phyloP scores from a whole-genome alignment of 1,140 invertebrate species.

The Hermetia illucens region DNA sequence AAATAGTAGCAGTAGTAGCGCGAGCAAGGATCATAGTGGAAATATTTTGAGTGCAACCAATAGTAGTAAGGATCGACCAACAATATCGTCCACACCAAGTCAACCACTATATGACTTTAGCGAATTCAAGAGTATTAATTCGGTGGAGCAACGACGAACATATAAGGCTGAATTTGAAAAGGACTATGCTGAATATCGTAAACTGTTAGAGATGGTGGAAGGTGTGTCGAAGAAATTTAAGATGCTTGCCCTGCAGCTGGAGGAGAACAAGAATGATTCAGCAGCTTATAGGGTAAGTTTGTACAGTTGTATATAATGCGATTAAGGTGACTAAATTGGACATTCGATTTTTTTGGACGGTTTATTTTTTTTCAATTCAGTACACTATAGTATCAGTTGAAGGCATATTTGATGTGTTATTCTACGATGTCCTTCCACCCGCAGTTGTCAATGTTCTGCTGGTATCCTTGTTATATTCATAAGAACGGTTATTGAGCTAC shows the following conservation, averaged over 20 bases:
- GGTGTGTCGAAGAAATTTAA: conserved; percentile 62
- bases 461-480: too few species aligned
- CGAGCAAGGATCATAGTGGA: conserved; percentile 4
- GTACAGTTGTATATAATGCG: not conserved
- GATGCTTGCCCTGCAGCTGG: conserved; percentile 50
- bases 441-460: too few species aligned
- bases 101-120: conserved; percentile 35
- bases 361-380: too few species aligned
- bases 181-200: conserved; percentile 70
- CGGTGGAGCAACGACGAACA: conserved; percentile 54
- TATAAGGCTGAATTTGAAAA: conserved; percentile 82
- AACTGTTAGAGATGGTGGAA: conserved; percentile 58
- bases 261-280: conserved; percentile 32
- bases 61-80: conserved; percentile 11
- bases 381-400: not conserved
- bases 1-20: conserved; percentile 9
- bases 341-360: too few species aligned
- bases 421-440: conserved; percentile 1
- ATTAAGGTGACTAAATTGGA: not conserved
- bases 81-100: conserved; percentile 6
- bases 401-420: not conserved
- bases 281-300: conserved; percentile 35
- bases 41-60: conserved; percentile 2
- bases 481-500: too few species aligned
- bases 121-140: conserved; percentile 63